Evolutionary conservation across 2,797 vertebrate genomes (phyloP), one percentile per base, ranked within the genome.

Genomic region (Harpagifer antarcticus): DNA sequence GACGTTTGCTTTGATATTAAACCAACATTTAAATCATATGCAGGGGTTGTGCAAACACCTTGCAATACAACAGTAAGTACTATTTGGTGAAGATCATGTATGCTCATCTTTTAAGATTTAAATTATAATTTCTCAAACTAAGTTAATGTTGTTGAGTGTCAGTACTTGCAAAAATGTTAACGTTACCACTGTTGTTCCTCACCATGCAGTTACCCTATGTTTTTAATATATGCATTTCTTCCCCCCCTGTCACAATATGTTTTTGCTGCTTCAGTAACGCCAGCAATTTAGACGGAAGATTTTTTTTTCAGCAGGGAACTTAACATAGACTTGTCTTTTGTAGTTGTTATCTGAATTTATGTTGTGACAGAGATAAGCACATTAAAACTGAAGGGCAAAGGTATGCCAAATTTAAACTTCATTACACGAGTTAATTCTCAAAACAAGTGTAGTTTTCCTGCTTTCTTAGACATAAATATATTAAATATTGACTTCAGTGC

Each of bases 21-120:
- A 74, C 48, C 11, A 61, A n/a, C n/a, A n/a, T n/a, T n/a, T n/a
- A n/a, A n/a, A 5, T 62, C 14, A 45, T 40, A 31, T 53, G n/a
- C 27, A 31, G n/a, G 5, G 17, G 20, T 19, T 48, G 52, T 19
- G 68, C n/a, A 70, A n/a, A 23, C 23, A 17, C 44, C 13, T 42
- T 68, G 49, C 57, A 75, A 14, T 70, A 52, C 66, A 69, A 15
- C 65, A 85, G 83, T 78, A 82, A 80, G 72, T 86, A 45, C 12
- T 55, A 20, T 81, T 75, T 76, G 47, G 50, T 78, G 68, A 78
- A 73, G 40, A 49, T 63, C 11, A 58, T 55, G 37, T 9, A 1
- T 44, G 27, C 27, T 74, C 43, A 62, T 61, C 6, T 1, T 54
- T 44, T 48, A 43, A 37, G 4, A 14, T 7, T 49, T 6, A 5